Evolutionary conservation across 1,140 invertebrate species (phyloP), one percentile per base, ranked within the genome.

Genomic region (Diachasma alloeum): DNA sequence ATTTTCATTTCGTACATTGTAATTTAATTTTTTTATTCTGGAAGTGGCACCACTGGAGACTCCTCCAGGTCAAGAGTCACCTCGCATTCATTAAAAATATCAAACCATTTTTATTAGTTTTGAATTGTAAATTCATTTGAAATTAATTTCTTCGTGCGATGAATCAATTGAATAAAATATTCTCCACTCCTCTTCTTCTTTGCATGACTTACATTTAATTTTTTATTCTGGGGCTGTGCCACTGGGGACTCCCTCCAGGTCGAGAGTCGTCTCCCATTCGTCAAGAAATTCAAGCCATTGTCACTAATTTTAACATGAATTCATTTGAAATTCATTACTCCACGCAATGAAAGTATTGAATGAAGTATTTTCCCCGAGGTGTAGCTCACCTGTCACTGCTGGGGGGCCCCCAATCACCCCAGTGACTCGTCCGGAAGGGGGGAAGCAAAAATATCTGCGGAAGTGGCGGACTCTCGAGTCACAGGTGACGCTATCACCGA

Each of bases 401-500:
- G 67, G 75, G 59, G 67, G 77, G 39, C 39, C 69, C 26, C 31
- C 26, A 72, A 66, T 63, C 37, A 71, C 42, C 42, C 63, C 39
- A 72, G 39, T 11, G 39, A 42, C 53, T 46, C 63, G 36, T 69
- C 78, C 74, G 78, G 71, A 79, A 79, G 75, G 75, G 68, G 74
- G 78, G 74, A 48, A 24, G 39, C 15, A 68, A 31, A 63, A 74
- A 39, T 70, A 44, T 66, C 56, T 73, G 56, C 74, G 77, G 77
- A 78, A 78, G 77, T 78, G 72, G 70, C 56, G 22, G 48, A 17
- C 72, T 44, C 56, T 72, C 73, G 73, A 72, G 66, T 78, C 70
- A 66, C 77, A 78, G 77, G 77, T 78, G 77, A 78, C 77, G 77
- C 72, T n/a, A 72, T 53, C 31, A 72, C 26, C 19, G 15, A 17